phyloP scores from a whole-genome alignment of 2,797 vertebrate genomes.

The Adelosebastes latens region DNA sequence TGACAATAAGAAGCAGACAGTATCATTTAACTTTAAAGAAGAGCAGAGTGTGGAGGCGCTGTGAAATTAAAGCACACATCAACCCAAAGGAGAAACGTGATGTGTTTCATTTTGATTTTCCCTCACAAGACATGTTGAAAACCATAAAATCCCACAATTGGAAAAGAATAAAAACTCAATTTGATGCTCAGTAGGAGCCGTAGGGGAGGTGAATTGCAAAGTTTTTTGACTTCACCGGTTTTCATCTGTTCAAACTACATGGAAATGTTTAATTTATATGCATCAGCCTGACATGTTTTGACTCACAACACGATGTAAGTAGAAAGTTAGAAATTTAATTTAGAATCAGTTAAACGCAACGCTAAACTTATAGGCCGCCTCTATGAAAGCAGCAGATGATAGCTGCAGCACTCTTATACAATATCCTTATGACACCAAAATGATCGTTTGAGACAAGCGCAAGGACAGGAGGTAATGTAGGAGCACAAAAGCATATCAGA shows the following conservation, averaged over 20 bases:
- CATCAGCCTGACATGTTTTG: neutral
- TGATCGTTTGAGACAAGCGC: neutral
- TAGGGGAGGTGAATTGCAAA: neutral
- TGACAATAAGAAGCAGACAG: neutral
- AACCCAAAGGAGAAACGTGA: conserved; percentile 5
- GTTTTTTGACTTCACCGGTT: neutral
- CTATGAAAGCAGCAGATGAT: neutral
- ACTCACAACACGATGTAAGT: neutral
- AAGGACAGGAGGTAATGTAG: neutral
- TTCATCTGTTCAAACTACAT: neutral
- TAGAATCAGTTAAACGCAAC: neutral
- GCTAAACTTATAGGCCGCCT: neutral
- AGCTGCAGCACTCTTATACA: neutral
- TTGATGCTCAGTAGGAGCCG: neutral
- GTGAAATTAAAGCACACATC: conserved; percentile 36
- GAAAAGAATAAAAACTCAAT: conserved; percentile 16
- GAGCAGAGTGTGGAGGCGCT: neutral
- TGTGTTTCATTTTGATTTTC: conserved; percentile 13
- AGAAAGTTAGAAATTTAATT: neutral
- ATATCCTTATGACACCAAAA: neutral
- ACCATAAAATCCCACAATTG: conserved; percentile 1
- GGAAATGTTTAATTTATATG: neutral
- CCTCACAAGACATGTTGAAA: neutral
- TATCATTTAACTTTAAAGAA: conserved; percentile 14
- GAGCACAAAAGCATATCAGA: neutral